Conservation (phyloP, 2,797 vertebrate genomes). For the Acanthurus lineatus region DNA sequence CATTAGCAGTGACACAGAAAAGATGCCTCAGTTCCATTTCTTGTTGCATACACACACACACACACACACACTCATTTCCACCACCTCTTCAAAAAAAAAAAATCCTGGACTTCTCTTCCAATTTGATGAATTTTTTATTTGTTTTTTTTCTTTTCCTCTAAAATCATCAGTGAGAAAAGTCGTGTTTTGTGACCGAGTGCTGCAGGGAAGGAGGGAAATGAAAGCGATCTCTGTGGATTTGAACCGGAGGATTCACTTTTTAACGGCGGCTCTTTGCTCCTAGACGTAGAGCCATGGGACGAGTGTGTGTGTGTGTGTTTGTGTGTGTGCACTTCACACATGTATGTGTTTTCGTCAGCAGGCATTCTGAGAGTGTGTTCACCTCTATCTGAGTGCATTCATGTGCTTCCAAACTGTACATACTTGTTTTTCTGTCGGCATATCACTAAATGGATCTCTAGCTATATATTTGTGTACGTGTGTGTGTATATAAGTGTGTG, state of each 20-base stretch:
- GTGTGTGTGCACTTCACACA: conserved; percentile 39
- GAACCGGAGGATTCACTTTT: conserved; percentile 51
- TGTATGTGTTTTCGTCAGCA: conserved; percentile 24
- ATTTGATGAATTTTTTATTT: conserved; percentile 77
- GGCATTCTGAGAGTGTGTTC: conserved; percentile 9
- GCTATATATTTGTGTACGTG: conserved; percentile 12
- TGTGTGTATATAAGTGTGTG: conserved; percentile 9
- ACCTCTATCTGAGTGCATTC: not conserved
- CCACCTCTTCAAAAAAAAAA: conserved; percentile 29
- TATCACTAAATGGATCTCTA: conserved; percentile 12
- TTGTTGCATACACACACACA: conserved; percentile 24
- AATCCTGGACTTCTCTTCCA: conserved; percentile 56
- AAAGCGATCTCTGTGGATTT: conserved; percentile 68
- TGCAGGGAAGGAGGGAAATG: conserved; percentile 59
- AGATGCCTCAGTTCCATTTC: conserved; percentile 72
- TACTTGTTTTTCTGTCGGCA: conserved; percentile 12
- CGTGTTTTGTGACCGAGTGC: conserved; percentile 63
- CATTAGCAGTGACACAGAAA: conserved; percentile 81
- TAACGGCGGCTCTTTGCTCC: conserved; percentile 57
- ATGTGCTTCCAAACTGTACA: not conserved
- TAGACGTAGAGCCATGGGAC: conserved; percentile 53
- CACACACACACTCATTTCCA: conserved; percentile 14
- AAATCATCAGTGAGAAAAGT: conserved; percentile 66
- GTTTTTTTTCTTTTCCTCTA: conserved; percentile 38
- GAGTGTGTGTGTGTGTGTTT: conserved; percentile 14